A percentile compares a stretch with the other conserved stretches of the same genome.
These are phyloP conservation scores for Hypsibius dujardini DNA, from an alignment of 1,140 invertebrate genomes.

Conservation along the genomic window DNA sequence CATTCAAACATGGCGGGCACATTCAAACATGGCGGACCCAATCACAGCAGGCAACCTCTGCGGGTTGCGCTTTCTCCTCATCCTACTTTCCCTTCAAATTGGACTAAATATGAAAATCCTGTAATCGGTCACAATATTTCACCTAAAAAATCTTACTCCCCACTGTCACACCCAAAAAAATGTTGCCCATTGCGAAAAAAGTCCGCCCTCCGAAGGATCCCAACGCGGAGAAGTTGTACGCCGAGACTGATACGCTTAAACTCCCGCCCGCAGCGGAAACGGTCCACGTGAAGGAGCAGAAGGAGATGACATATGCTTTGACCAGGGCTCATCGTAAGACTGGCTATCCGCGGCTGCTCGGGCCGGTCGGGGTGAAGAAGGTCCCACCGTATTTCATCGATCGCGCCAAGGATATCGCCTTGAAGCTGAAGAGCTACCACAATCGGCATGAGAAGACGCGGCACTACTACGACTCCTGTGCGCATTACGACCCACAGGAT, in stretches of 20 bases:
- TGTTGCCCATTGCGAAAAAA: conserved; percentile 1
- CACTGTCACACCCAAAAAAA: too few relatives aligned
- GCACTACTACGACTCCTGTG: not conserved
- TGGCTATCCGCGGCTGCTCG: not conserved
- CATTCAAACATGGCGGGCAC: too few relatives aligned
- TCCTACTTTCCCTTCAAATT: too few relatives aligned
- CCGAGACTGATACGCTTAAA: conserved; percentile 8
- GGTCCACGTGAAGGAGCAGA: not conserved
- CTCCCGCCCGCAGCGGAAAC: not conserved
- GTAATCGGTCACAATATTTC: too few relatives aligned
- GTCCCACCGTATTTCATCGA: conserved; percentile 11
- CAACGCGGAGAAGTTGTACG: not conserved
- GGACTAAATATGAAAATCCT: too few relatives aligned
- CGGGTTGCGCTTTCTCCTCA: too few relatives aligned
- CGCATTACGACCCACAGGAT: not conserved
- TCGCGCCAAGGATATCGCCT: not conserved
- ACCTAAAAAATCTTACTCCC: too few relatives aligned
- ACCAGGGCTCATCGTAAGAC: not conserved
- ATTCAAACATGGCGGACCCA: too few relatives aligned
- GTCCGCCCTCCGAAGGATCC: not conserved
- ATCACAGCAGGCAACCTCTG: too few relatives aligned
- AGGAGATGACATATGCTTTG: not conserved
- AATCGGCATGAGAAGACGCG: not conserved
- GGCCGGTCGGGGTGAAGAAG: not conserved
- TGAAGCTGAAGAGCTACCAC: not conserved